Evolutionary conservation across 2,797 vertebrate genomes (phyloP).

Genomic region (Centroberyx gerrardi): DNA sequence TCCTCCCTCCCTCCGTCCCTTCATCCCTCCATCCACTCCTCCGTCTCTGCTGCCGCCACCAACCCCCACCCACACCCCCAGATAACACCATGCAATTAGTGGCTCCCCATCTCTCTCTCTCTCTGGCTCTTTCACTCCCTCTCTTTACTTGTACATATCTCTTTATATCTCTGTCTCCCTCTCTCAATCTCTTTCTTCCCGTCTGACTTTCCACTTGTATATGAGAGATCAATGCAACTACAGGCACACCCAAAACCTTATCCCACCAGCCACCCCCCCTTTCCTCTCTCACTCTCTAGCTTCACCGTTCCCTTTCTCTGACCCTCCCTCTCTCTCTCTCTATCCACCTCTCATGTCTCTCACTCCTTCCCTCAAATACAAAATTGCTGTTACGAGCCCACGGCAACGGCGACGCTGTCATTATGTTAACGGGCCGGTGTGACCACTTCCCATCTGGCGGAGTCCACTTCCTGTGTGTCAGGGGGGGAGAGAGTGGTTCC

Average conservation of each 20-base stretch:
- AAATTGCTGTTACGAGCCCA: slow-evolving; percentile 54
- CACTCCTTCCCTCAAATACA: slow-evolving; percentile 34
- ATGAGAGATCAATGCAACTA: slow-evolving; percentile 45
- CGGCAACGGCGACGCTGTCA: slow-evolving; percentile 49
- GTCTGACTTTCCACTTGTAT: slow-evolving; percentile 5
- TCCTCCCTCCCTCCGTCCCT: slow-evolving; percentile 28
- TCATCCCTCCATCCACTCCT: slow-evolving; percentile 53
- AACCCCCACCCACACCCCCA: slow-evolving; percentile 63
- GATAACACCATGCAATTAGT: slow-evolving; percentile 83
- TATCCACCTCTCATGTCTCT: slow-evolving; percentile 31
- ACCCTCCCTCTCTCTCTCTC: slow-evolving; percentile 33
- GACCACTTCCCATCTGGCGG: slow-evolving; percentile 45
- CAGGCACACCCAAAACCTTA: slow-evolving; percentile 59
- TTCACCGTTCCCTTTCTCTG: slow-evolving; percentile 6
- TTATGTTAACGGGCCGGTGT: slow-evolving; percentile 66
- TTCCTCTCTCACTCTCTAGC: background rate
- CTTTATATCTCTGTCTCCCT: slow-evolving; percentile 26
- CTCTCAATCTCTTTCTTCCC: slow-evolving; percentile 4
- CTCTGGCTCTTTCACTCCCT: slow-evolving; percentile 21
- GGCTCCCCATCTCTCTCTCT: slow-evolving; percentile 60
- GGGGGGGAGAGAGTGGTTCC: background rate
- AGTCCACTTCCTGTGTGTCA: slow-evolving; percentile 64
- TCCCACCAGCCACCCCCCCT: slow-evolving; percentile 1
- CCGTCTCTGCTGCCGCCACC: slow-evolving; percentile 30
- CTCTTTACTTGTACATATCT: slow-evolving; percentile 57